These are phyloP conservation scores for Drosophila micromelanica DNA, from an alignment of 1,140 invertebrate species.

Conservation along the genomic window DNA sequence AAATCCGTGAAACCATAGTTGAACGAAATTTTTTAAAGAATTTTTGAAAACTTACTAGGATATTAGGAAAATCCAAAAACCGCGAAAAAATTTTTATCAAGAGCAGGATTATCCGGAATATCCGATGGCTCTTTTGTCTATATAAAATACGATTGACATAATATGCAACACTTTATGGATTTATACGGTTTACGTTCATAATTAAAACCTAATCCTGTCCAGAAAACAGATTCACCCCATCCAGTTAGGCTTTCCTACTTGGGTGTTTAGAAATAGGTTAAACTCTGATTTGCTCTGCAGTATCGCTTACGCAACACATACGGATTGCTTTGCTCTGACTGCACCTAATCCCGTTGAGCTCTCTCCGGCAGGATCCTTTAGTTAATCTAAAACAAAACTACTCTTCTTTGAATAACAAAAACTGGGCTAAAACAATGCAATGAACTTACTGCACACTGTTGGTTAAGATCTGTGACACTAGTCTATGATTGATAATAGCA, in stretches of 20 bases:
- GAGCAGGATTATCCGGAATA: no score
- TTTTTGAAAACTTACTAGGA: no score
- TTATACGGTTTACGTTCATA: background rate
- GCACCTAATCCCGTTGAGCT: slow-evolving; percentile 4
- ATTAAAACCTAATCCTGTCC: background rate
- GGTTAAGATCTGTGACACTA: background rate
- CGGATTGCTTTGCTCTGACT: background rate
- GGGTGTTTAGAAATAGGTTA: background rate
- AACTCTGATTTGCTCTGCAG: background rate
- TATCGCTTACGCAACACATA: background rate
- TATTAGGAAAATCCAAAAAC: no score
- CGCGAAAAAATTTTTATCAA: no score
- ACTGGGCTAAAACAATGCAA: no score
- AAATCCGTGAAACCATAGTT: no score
- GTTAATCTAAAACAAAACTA: background rate
- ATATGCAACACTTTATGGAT: background rate
- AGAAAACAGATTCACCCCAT: background rate
- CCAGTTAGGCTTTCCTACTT: background rate
- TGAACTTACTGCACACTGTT: background rate
- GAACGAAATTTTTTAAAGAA: no score
- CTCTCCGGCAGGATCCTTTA: background rate
- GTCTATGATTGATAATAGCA: background rate
- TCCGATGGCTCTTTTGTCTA: background rate
- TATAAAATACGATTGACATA: background rate
- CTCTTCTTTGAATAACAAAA: background rate